Evolutionary conservation across 2,888 invertebrate species (phyloP), one percentile per base, ranked within the genome.

Genomic region (Lymantria dispar): DNA sequence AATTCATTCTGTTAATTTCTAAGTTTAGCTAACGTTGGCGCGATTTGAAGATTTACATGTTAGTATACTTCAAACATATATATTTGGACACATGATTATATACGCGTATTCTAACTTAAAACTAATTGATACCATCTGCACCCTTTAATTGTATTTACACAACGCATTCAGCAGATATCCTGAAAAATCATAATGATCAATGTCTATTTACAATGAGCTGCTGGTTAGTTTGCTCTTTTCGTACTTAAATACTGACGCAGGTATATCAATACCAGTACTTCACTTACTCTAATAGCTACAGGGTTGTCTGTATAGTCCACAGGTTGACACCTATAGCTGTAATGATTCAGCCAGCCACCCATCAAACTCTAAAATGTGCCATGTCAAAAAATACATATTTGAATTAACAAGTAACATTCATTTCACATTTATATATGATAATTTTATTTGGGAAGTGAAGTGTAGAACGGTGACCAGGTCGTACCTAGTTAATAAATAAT

Each of bases 321-420:
- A 56, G 97, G 97, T 92, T 98, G 96, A 93, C 98, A 98, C 80
- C 94, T 94, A 82, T 95, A 94, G 89, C 95, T 96, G 94, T 98
- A 98, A 80, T 96, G 94, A 80, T 94, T 94, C 94, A 96, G 95
- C 97, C 97, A 98, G 84, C 97, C 97, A 78, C 96, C 95, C 95
- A 95, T 95, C 93, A 96, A 93, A 90, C 95, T 94, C 96, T 96
- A 49, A 83, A 78, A 77, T 74, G 75, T 74, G 92, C 85, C 76
- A 77, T 74, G 78, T 72, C 58, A 80, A 81, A 80, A 70, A 72
- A 70, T 63, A 69, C 47, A 55, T 65, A 56, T 30, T 33, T 57
- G 60, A 62, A 52, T 85, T 87, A 75, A 60, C 22, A 48, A 22
- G 8, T n/a, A 53, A 50, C 42, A 52, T 39, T 45, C 29, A 41